Base-by-base conservation (phyloP, 2,797 vertebrate species). In the Pyrrhura leucotis region DNA sequence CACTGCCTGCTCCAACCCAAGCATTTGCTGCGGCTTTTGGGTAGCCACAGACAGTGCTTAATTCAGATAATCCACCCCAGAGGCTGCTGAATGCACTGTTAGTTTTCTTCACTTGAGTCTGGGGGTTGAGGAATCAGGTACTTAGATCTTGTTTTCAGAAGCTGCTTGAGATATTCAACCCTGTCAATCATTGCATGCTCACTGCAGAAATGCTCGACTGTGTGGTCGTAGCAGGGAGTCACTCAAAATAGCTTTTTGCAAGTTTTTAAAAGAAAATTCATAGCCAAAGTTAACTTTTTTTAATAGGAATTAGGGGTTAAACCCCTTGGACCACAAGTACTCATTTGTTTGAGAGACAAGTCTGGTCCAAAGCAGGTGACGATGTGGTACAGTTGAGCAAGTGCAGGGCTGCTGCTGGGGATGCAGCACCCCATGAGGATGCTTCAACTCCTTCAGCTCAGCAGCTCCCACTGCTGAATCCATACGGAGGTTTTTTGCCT, bases 381-480 rank as follows among this genome's bases (percentile, higher is more conserved):
- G 9, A 2, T 0, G 0, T 7, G 9, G 22, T 3, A 2, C 0
- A 2, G 21, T 1, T 0, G 3, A 16, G 67, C 6, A 37, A 63
- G 3, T 10, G 9, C 21, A 19, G 89, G 40, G 33, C 28, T 11
- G 37, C 35, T 84, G 62, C 80, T 71, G 68, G 47, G 26, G 12
- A 16, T 16, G 29, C 23, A 23, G 44, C 45, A 19, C 5, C n/a
- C 35, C 12, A 1, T 0, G 4, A 37, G 71, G 83, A 68, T 51
- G 25, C n/a, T 68, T 68, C 12, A 8, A 4, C 25, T 26, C 13
- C 42, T 63, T n/a, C 12, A 56, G 14, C 50, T 80, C 67, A 20
- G 78, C n/a, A 12, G 16, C 23, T 66, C 39, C 66, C 3, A 0
- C 22, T 58, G 4, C 20, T 3, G 14, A 25, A 85, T 29, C 63